Evolutionary conservation across 1,140 invertebrate species (phyloP).

Genomic region (Drosophila paulistorum): DNA sequence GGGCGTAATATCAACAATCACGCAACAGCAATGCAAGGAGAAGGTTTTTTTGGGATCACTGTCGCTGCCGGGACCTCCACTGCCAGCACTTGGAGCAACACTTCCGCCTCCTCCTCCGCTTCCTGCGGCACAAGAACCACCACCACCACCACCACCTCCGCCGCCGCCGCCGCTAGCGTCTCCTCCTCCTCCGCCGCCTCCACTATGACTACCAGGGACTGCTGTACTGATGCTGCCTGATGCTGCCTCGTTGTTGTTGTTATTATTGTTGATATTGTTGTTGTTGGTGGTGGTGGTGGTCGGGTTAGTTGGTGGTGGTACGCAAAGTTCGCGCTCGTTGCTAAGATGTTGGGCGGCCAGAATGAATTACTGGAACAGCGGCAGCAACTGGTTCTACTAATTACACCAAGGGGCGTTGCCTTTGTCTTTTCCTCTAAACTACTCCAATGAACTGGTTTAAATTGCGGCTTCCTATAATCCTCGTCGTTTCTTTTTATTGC

Average conservation of each 20-base stretch:
- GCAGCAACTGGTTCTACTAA: slow-evolving; percentile 25
- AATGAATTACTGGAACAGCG: slow-evolving; percentile 77
- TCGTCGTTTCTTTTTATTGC: slow-evolving; percentile 38
- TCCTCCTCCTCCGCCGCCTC: slow-evolving; percentile 9
- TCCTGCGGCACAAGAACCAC: slow-evolving; percentile 21
- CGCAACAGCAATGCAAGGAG: slow-evolving; percentile 83
- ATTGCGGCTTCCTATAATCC: slow-evolving; percentile 11
- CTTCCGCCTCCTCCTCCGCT: slow-evolving; percentile 24
- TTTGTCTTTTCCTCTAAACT: slow-evolving; percentile 5
- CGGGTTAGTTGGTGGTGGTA: background rate
- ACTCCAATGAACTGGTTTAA: background rate
- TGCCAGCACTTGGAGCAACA: slow-evolving; percentile 25
- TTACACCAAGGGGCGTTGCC: slow-evolving; percentile 6
- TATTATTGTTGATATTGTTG: slow-evolving; percentile 11
- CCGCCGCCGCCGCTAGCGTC: slow-evolving; percentile 4
- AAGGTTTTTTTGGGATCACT: slow-evolving; percentile 81
- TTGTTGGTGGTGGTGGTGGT: slow-evolving; percentile 4
- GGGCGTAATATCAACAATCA: slow-evolving; percentile 83
- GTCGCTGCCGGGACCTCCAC: slow-evolving; percentile 45
- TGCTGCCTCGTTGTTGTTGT: slow-evolving; percentile 42
- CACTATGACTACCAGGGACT: slow-evolving; percentile 21
- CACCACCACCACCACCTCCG: slow-evolving; percentile 2
- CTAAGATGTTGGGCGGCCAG: slow-evolving; percentile 82
- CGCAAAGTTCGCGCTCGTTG: slow-evolving; percentile 57
- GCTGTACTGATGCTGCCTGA: slow-evolving; percentile 29